Evolutionary conservation across 2,113 vertebrate species (phyloP), one percentile per base, ranked within the genome.

Genomic region (Lipophrys pholis): DNA sequence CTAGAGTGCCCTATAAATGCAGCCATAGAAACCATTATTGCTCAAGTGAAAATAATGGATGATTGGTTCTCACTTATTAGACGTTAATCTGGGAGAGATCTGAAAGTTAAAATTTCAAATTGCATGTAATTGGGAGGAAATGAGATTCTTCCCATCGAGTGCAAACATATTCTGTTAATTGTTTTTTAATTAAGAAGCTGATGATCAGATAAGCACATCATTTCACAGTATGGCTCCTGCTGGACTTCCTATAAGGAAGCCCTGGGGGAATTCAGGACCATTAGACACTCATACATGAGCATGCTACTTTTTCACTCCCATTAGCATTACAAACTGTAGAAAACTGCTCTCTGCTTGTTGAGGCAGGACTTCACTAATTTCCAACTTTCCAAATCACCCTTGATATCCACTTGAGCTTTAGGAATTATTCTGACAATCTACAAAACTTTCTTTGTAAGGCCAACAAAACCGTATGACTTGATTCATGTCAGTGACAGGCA

Each of bases 111-210:
- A 5, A 11, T 70, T 78, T 36, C 12, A 83, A 69, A 74, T 54
- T 21, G 53, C 54, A 72, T 73, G 62, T 75, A 85, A 76, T 90
- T 76, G 78, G 70, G 74, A 54, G 49, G 39, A 53, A 60, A 52
- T 53, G 61, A 60, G 63, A 73, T 63, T 80, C 55, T 82, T 58
- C 51, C 66, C 50, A 80, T 65, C 65, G 66, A 83, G 75, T 63
- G 51, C 72, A 84, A 85, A 87, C 84, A 88, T 82, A 90, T 86
- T 80, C 64, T 69, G 55, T 57, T 88, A 90, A 92, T 89, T 53
- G 82, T 64, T 69, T 89, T 76, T 89, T 84, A 76, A 88, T 91
- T 85, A 85, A 71, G 54, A 81, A 85, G 71, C 58, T 70, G 69
- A 66, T 30, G 52, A 87, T 90, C 79, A 75, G 69, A 85, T 58